A percentile compares a stretch with the other conserved stretches of the same genome.
These are phyloP conservation scores for Glaucidium brasilianum DNA, from an alignment of 2,113 vertebrate species.

Conservation along the genomic window DNA sequence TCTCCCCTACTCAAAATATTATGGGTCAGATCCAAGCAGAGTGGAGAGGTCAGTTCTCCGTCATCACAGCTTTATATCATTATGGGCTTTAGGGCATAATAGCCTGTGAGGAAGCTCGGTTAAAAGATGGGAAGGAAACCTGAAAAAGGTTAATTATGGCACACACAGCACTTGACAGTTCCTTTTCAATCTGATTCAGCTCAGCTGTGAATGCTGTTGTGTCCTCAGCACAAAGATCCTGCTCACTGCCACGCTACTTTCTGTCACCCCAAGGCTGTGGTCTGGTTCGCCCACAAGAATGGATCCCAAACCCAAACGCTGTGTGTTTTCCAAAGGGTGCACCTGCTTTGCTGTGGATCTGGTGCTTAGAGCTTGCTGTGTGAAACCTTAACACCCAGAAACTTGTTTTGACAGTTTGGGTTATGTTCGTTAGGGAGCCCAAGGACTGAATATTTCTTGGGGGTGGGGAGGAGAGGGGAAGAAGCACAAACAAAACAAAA, in stretches of 20 bases:
- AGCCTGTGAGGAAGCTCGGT: slow-evolving; percentile 44
- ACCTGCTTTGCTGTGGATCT: neutral
- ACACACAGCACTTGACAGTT: slow-evolving; percentile 52
- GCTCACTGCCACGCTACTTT: neutral
- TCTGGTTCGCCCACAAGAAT: neutral
- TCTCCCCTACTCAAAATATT: slow-evolving; percentile 59
- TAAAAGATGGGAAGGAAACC: slow-evolving; percentile 56
- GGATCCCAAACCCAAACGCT: neutral
- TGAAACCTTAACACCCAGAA: neutral
- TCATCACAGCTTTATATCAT: slow-evolving; percentile 63
- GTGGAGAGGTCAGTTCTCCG: slow-evolving; percentile 51
- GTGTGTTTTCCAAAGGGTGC: neutral
- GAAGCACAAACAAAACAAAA: slow-evolving; percentile 15
- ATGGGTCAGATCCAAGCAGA: slow-evolving; percentile 53
- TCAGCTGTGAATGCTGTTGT: neutral
- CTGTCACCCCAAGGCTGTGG: neutral
- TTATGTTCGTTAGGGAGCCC: neutral
- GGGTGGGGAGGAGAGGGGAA: neutral
- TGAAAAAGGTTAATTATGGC: slow-evolving; percentile 66
- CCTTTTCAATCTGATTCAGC: slow-evolving; percentile 60
- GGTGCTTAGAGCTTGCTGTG: neutral
- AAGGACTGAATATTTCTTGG: neutral
- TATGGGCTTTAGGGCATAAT: slow-evolving; percentile 62
- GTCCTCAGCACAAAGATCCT: neutral
- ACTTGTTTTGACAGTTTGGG: slow-evolving; percentile 8